These are phyloP conservation scores for Spongilla lacustris DNA, from an alignment of 37 sponge, comb jelly and placozoan genomes.

Conservation along the genomic window DNA sequence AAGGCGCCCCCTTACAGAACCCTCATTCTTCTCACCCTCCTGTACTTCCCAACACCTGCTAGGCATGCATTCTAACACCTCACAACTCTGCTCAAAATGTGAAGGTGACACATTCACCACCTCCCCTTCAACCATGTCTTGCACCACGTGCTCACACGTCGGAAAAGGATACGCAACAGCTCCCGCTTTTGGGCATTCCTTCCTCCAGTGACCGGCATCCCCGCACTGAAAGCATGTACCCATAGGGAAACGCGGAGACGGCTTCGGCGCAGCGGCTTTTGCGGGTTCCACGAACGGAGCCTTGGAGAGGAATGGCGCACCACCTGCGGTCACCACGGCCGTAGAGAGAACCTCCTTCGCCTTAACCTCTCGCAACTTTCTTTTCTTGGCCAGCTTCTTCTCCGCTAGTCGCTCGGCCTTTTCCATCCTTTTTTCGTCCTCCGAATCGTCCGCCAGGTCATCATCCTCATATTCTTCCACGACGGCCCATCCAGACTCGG, in stretches of 20 bases:
- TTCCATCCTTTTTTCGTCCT: not conserved
- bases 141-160: not conserved
- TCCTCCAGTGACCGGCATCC: not conserved
- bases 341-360: not conserved
- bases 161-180: not conserved
- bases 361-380: not conserved
- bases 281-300: not conserved
- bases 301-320: not conserved
- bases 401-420: not conserved
- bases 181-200: not conserved
- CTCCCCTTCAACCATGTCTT: no score
- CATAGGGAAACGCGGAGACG: not conserved
- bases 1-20: not conserved
- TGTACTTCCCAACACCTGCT: not conserved
- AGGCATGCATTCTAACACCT: not conserved
- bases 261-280: not conserved
- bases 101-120: not conserved
- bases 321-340: not conserved
- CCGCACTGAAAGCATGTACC: not conserved
- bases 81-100: not conserved
- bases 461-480: slow-evolving; percentile 1
- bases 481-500: not conserved
- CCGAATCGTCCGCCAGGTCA: not conserved
- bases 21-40: not conserved
- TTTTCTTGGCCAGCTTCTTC: not conserved